Base-by-base conservation (phyloP, 2,888 invertebrate species). In the Toxonevra muliebris region DNA sequence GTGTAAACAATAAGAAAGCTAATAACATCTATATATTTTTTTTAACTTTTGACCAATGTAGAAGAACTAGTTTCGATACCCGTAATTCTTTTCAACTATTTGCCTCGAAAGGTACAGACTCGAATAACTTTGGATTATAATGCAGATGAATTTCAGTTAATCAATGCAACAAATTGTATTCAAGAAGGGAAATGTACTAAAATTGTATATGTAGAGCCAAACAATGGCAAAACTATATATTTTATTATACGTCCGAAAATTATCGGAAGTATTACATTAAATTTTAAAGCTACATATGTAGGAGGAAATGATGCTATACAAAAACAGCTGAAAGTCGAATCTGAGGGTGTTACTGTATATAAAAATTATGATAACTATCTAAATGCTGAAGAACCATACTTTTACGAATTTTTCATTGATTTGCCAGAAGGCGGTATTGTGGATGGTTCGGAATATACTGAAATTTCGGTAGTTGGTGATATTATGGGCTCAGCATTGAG, bases 61-160 rank as follows among this genome's bases (percentile, higher is more conserved):
- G 77, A 95, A 15, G 98, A 98, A 87, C 91, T 93, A 15, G 88
- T 98, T 61, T 93, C 93, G 0, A 89, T 96, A 54, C 92, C 96
- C 53, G 91, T 94, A 8, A 91, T 94, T 12, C 90, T 97, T 12
- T 94, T 93, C 82, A 98, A 97, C 84, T 94, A 96, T 78, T 88
- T 94, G 82, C 89, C 90, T 40, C 90, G 90, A 67, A 92, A 93
- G 75, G 87, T 93, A 0, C 87, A 88, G 30, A 93, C 93, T 0
- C 92, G 94, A 75, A 90, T 97, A 0, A 92, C 93, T 0, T 86
- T 97, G 76, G 92, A 94, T 75, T 93, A 93, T 84, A 88, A 89
- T 45, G 91, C 92, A 61, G 91, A 91, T 73, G 90, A 92, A 62
- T 82, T 95, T 40, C 98, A 98, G 86, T 91, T 93, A 42, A 88